Evolutionary conservation across 2,888 invertebrate species (phyloP), one percentile per base, ranked within the genome.

Genomic region (Apoderus coryli): DNA sequence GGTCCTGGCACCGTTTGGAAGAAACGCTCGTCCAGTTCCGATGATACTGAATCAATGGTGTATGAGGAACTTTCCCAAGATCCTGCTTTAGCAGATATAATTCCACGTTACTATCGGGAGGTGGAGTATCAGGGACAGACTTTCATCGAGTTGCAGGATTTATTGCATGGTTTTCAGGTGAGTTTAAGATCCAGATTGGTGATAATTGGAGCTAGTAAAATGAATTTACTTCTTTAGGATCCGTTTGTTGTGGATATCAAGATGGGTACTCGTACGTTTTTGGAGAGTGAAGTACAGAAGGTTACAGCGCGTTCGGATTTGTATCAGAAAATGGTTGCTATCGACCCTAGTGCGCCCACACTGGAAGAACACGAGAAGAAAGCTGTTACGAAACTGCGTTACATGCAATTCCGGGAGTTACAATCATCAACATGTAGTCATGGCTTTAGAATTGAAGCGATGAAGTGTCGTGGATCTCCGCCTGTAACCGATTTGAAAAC

Each of bases 181-280:
- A 41, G 30, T 36, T 27, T 27, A 14, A 19, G n/a, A 11, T 11
- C 25, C 6, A n/a, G n/a, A n/a, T n/a, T n/a, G n/a, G n/a, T n/a
- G n/a, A n/a, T n/a, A n/a, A n/a, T n/a, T n/a, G n/a, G 10, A 24
- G 25, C 6, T 24, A 24, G 7, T 10, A 24, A 6, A 24, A 10
- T 9, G 10, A n/a, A 7, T n/a, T 9, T 10, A 24, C 10, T 24
- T 24, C 10, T 47, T 14, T 60, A 66, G 49, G 84, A 93, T 59
- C 92, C 92, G 0, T 79, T 81, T 50, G 89, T 96, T 1, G 93
- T 96, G 77, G 96, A 96, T 57, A 80, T 96, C 37, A 96, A 96
- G 64, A 84, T 96, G 73, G 96, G 96, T 24, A 84, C 82, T 2
- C 71, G 93, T 48, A 96, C 95, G 11, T 96, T 95, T 59, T 67